phyloP scores from a whole-genome alignment of 2,888 invertebrate genomes.

The Stenodema calcarata region DNA sequence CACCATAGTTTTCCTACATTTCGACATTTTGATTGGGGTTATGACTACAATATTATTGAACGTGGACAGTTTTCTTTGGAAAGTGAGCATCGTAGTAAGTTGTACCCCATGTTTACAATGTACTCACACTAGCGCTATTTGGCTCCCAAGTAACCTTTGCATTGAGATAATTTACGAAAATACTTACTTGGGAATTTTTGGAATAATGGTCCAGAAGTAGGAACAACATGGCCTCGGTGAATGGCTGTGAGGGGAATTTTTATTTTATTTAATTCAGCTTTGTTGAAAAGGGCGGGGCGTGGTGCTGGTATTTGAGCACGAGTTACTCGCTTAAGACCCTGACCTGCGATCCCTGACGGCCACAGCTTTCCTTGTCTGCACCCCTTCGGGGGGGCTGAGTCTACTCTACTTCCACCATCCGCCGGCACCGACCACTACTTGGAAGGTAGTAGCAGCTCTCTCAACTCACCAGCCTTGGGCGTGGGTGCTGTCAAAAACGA shows the following conservation, averaged over 20 bases:
- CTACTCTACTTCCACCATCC: background rate
- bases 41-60: too few relatives aligned
- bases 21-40: too few relatives aligned
- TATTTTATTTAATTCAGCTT: background rate
- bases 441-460: background rate
- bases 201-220: too few relatives aligned
- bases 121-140: too few relatives aligned
- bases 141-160: too few relatives aligned
- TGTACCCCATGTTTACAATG: too few relatives aligned
- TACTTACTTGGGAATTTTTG: too few relatives aligned
- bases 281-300: background rate
- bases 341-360: background rate
- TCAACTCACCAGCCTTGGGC: background rate
- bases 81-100: too few relatives aligned
- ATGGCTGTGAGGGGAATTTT: background rate
- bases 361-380: background rate
- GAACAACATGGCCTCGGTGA: too few relatives aligned
- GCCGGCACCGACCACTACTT: background rate
- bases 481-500: background rate
- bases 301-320: background rate
- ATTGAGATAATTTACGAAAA: too few relatives aligned
- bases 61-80: too few relatives aligned
- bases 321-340: background rate
- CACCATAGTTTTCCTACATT: too few relatives aligned
- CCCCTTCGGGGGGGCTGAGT: background rate